Evolutionary conservation across 1,140 invertebrate genomes (phyloP).

Genomic region (Drosophila subpulchrella): DNA sequence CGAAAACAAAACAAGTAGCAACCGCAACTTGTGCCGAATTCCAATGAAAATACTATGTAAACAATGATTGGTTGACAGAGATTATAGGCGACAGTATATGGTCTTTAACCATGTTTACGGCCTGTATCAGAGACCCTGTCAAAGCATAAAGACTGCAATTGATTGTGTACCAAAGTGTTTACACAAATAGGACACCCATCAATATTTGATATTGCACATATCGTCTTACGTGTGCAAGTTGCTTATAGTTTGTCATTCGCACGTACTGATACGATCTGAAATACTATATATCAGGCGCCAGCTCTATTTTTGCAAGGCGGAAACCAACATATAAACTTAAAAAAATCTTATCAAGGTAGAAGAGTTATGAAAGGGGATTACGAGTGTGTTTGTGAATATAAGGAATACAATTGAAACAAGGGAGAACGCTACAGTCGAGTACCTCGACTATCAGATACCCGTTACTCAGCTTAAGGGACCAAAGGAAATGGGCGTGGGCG

Average conservation of each 20-base stretch:
- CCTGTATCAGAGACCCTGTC: slow-evolving; percentile 18
- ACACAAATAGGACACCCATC: slow-evolving; percentile 1
- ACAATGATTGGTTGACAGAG: slow-evolving; percentile 15
- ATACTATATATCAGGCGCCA: background rate
- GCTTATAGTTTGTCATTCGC: background rate
- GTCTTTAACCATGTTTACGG: slow-evolving; percentile 29
- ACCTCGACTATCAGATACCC: no score
- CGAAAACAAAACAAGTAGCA: background rate
- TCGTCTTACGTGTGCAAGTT: background rate
- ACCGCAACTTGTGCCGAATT: slow-evolving; percentile 26
- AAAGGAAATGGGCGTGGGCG: no score
- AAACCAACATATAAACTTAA: background rate
- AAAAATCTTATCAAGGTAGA: background rate
- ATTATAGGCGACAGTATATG: background rate
- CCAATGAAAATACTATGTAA: slow-evolving; percentile 23
- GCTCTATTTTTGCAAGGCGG: background rate
- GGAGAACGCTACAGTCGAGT: no score
- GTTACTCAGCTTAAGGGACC: no score
- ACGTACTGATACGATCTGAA: background rate
- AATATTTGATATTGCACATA: slow-evolving; percentile 1
- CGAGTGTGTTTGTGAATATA: background rate
- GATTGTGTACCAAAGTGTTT: slow-evolving; percentile 2
- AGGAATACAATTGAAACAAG: no score
- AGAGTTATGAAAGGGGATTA: background rate
- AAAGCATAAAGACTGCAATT: slow-evolving; percentile 21